phyloP scores from a whole-genome alignment of 2,797 vertebrate species.

The Alectoris magna region DNA sequence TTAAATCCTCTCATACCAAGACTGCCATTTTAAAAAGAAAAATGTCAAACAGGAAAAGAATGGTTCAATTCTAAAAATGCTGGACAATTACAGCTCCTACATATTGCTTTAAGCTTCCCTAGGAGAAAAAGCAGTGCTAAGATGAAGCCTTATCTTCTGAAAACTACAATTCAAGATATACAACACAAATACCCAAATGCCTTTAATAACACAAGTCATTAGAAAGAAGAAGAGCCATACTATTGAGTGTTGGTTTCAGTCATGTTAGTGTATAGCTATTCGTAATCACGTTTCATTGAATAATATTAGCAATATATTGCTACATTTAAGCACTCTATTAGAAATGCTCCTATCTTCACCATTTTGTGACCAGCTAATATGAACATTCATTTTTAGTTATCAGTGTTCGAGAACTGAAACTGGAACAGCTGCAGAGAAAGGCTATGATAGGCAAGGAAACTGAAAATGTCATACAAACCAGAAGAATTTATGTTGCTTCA shows the following conservation, averaged over 20 bases:
- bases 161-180: not conserved
- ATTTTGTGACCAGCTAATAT: not conserved
- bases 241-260: not conserved
- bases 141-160: not conserved
- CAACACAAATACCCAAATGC: not conserved
- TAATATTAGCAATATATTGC: not conserved
- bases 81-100: not conserved
- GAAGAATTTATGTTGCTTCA: not conserved
- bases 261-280: not conserved
- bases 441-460: not conserved
- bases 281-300: not conserved
- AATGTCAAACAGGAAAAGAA: not conserved
- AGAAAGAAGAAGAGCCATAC: not conserved
- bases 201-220: not conserved
- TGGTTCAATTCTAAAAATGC: not conserved
- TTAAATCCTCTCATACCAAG: not conserved
- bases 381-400: not conserved
- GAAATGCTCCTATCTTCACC: accelerated
- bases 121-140: not conserved
- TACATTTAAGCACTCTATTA: not conserved
- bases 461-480: not conserved
- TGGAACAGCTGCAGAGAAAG: not conserved
- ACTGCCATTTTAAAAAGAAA: slow-evolving; percentile 10
- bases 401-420: not conserved
- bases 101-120: not conserved